Conservation (phyloP, 1,140 invertebrate genomes). For the Neodiprion fabricii region DNA sequence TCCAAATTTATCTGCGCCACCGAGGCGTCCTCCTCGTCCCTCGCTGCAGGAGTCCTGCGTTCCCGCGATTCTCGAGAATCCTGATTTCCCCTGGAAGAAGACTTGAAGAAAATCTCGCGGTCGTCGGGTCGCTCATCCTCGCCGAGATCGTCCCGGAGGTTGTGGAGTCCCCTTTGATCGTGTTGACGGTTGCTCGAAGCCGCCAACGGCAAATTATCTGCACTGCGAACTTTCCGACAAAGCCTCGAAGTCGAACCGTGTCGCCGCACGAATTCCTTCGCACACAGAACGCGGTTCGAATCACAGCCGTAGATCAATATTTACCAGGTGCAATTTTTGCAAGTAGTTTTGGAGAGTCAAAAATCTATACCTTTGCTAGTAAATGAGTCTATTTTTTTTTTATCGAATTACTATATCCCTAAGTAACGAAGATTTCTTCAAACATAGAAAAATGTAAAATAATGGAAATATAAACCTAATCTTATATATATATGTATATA, state of each 20-base stretch:
- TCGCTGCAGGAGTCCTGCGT: constrained; percentile 12
- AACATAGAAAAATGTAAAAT: too few species aligned
- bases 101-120: constrained; percentile 54
- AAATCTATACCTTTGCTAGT: too few species aligned
- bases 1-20: constrained; percentile 50
- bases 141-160: constrained; percentile 50
- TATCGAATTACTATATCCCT: too few species aligned
- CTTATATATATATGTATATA: too few species aligned
- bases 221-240: constrained; percentile 78
- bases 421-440: too few species aligned
- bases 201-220: constrained; percentile 65
- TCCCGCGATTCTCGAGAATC: constrained; percentile 41
- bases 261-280: constrained; percentile 70
- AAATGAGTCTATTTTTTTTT: too few species aligned
- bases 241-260: constrained; percentile 79
- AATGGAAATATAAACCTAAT: too few species aligned
- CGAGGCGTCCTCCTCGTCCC: constrained; percentile 44
- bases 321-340: too few species aligned
- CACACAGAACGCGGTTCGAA: constrained; percentile 14
- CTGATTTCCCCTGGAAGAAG: constrained; percentile 30
- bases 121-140: constrained; percentile 58
- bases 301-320: too few species aligned
- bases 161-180: constrained; percentile 51
- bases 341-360: too few species aligned
- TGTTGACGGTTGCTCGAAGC: constrained; percentile 42